Conservation (phyloP, 1,140 invertebrate genomes). For the Apocrypta bakeri region DNA sequence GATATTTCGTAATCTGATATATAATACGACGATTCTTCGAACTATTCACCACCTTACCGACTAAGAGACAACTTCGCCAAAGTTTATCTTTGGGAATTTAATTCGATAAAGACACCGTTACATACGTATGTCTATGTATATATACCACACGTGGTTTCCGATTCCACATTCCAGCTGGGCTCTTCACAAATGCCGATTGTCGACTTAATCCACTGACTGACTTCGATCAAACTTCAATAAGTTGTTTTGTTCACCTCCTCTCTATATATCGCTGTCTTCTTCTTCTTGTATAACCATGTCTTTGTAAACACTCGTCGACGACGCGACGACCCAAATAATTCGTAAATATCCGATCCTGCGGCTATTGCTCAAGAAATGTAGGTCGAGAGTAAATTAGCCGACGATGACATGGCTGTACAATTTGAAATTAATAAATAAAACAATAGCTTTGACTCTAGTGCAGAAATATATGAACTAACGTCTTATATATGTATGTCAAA, state of each 20-base stretch:
- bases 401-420: neutral
- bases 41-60: too few relatives aligned
- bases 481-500: neutral
- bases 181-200: neutral
- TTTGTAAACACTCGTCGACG: neutral
- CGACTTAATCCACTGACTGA: slow-evolving; percentile 16
- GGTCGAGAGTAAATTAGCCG: neutral
- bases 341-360: neutral
- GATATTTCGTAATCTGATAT: neutral
- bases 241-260: neutral
- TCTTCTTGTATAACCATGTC: neutral
- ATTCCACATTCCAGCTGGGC: neutral
- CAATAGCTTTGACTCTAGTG: neutral
- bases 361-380: neutral
- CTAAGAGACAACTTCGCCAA: neutral
- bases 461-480: neutral
- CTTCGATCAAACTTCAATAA: neutral
- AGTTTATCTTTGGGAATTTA: neutral
- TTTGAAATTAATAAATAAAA: neutral
- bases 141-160: neutral
- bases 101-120: too few relatives aligned
- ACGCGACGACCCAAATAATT: slow-evolving; percentile 13
- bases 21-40: neutral
- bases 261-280: neutral
- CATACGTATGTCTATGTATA: too few relatives aligned